Base-by-base conservation (phyloP, 1,140 invertebrate species). In the Zaprionus inermis region DNA sequence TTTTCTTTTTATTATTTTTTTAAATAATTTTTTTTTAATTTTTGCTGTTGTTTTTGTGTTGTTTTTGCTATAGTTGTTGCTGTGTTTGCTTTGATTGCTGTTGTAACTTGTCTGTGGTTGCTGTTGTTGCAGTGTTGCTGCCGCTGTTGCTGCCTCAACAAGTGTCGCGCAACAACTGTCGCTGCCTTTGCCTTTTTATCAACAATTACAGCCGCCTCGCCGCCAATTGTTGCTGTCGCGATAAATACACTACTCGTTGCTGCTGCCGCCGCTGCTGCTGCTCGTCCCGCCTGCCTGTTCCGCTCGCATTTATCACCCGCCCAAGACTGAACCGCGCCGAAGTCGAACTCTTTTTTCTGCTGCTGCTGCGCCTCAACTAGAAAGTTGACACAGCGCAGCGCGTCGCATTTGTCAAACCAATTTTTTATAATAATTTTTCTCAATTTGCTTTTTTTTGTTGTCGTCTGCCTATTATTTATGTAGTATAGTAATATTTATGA, bases 101-200 rank as follows among this genome's bases (percentile, higher is more conserved):
- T 55, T 41, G 34, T 44, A 4, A 28, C 3, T 28, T 28, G 3
- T 28, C 5, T 61, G 58, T 65, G 61, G 81, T 56, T 68, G 58
- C 41, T 36, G 4, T 51, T 28, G 52, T 16, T 49, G 11, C 51
- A 66, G 51, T 61, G 30, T n/a, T 24, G 54, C 38, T 46, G 38
- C 30, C 56, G 59, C 44, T 49, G 59, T 41, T 32, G 44, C 28
- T 58, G 16, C 52, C 38, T 28, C 46, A 61, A 49, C 44, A 49
- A 49, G 44, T 51, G 52, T 71, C 59, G 66, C 78, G 83, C 86
- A 85, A 85, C 83, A 68, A 44, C 24, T 54, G 38, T 4, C 38
- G 58, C 41, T 58, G 57, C 68, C 51, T 49, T 49, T 20, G 44
- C 18, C 44, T 49, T 49, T 49, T 49, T 49, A 49, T 49, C 44